phyloP scores from a whole-genome alignment of 2,113 vertebrate species.

The Sceloporus undulatus region DNA sequence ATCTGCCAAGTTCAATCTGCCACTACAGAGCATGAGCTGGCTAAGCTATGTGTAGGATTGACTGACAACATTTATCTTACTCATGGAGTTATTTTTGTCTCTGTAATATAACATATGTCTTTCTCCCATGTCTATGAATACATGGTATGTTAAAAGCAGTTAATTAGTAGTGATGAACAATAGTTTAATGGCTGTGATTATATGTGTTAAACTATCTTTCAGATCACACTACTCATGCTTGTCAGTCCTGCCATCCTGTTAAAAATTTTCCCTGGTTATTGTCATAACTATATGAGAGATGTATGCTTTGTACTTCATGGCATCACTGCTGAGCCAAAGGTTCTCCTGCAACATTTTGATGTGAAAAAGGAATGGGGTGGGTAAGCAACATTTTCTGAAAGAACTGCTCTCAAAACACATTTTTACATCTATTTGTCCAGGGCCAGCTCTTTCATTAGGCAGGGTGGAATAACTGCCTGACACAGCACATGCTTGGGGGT shows the following conservation, averaged over 20 bases:
- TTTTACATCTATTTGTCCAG: background rate
- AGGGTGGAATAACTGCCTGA: background rate
- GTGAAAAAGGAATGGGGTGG: background rate
- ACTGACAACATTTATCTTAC: slow-evolving; percentile 73
- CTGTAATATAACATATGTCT: slow-evolving; percentile 52
- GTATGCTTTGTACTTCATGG: background rate
- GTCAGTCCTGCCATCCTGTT: background rate
- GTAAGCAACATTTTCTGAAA: background rate
- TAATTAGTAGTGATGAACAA: slow-evolving; percentile 55
- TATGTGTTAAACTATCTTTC: slow-evolving; percentile 23
- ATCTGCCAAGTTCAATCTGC: slow-evolving; percentile 74
- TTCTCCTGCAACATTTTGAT: background rate
- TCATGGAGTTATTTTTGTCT: slow-evolving; percentile 63
- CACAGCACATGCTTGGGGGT: background rate
- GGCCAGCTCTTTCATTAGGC: background rate
- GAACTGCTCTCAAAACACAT: background rate
- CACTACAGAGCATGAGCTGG: slow-evolving; percentile 66
- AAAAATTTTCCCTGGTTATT: background rate
- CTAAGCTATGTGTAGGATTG: slow-evolving; percentile 69
- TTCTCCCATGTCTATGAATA: slow-evolving; percentile 4
- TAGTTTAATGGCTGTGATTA: slow-evolving; percentile 29
- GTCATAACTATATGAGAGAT: background rate
- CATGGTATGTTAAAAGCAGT: slow-evolving; percentile 56
- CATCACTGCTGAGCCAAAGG: background rate
- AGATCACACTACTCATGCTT: slow-evolving; percentile 34